These are phyloP conservation scores for Acarapis woodi DNA, from an alignment of 1,140 invertebrate species.

Conservation along the genomic window DNA sequence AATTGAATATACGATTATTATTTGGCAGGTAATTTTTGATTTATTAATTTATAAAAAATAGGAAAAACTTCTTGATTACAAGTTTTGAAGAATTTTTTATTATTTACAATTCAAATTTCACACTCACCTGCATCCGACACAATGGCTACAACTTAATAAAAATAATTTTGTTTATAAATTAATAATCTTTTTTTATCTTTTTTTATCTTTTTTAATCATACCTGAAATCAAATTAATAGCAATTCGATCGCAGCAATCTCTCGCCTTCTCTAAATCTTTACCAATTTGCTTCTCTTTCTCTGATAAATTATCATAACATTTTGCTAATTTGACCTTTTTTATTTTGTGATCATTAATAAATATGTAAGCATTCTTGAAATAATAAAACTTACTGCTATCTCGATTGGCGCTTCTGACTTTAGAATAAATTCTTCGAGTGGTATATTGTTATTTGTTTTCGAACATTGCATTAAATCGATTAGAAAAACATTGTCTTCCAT, in stretches of 20 bases:
- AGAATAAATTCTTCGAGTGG: constrained; percentile 89
- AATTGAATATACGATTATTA: too few relatives aligned
- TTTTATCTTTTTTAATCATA: constrained; percentile 63
- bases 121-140: too few relatives aligned
- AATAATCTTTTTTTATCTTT: too few relatives aligned
- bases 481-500: constrained; percentile 96
- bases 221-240: constrained; percentile 79
- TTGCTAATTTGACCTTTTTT: constrained; percentile 87
- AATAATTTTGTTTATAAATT: too few relatives aligned
- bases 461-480: constrained; percentile 93
- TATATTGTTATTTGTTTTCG: constrained; percentile 79
- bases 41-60: too few relatives aligned
- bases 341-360: too few relatives aligned
- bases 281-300: constrained; percentile 74
- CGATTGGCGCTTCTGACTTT: constrained; percentile 82
- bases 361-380: too few relatives aligned
- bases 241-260: constrained; percentile 84
- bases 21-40: too few relatives aligned
- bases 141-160: too few relatives aligned
- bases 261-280: constrained; percentile 73
- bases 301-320: constrained; percentile 43
- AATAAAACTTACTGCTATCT: constrained; percentile 86
- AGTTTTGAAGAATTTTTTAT: too few relatives aligned
- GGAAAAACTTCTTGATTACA: too few relatives aligned
- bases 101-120: constrained; percentile 75